Percentiles rank a stretch among this genome's conserved stretches.
These are phyloP conservation scores for Seriola dumerili DNA, from an alignment of 2,113 vertebrate genomes.

Conservation along the genomic window DNA sequence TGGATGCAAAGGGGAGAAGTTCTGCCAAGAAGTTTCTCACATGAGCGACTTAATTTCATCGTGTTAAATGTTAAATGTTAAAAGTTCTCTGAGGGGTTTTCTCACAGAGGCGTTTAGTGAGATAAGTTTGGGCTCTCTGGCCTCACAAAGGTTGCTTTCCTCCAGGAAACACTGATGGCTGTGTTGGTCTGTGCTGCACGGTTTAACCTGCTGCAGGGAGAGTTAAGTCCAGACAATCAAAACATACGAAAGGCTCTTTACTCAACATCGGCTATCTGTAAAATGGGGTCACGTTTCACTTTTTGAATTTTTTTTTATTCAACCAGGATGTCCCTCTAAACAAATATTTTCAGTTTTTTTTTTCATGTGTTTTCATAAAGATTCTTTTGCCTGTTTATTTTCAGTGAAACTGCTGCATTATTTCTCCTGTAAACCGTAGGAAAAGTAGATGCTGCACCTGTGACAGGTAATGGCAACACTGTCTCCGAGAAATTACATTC, in stretches of 20 bases:
- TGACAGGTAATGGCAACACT: too few species aligned
- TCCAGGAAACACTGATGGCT: conserved; percentile 1
- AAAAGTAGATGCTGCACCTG: too few species aligned
- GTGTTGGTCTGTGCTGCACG: neutral
- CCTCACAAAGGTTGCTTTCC: neutral
- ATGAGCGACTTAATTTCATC: neutral
- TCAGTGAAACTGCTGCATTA: neutral
- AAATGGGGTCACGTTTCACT: neutral
- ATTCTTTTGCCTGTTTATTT: neutral
- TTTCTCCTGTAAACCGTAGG: too few species aligned
- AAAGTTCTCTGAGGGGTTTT: neutral
- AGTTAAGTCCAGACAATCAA: too few species aligned
- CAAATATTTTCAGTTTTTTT: neutral
- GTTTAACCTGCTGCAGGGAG: neutral
- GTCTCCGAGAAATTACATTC: too few species aligned
- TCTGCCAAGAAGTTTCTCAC: neutral
- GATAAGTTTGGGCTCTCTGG: neutral
- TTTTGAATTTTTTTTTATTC: neutral
- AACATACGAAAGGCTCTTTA: neutral
- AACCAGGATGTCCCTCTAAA: neutral
- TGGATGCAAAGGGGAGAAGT: neutral
- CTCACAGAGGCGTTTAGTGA: neutral
- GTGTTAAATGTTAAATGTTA: neutral
- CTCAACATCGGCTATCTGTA: neutral
- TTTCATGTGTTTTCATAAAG: neutral